Percentiles rank a stretch among this genome's conserved stretches.
These are phyloP conservation scores for Acanthopagrus latus DNA, from an alignment of 2,797 vertebrate genomes.

Conservation along the genomic window DNA sequence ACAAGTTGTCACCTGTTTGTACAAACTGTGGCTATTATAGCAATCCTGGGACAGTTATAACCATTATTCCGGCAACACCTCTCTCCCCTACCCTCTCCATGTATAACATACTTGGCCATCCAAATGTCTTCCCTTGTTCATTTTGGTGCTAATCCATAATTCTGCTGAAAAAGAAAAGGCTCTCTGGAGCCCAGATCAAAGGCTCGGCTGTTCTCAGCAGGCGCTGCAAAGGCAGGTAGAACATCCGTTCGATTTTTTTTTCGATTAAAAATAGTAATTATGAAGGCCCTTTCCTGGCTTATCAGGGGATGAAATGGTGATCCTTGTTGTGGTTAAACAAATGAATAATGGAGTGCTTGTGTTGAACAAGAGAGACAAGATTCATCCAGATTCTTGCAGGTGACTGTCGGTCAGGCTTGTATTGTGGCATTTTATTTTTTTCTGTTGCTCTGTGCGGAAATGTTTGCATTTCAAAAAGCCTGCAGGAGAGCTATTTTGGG, in stretches of 20 bases:
- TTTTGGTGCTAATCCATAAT: constrained; percentile 71
- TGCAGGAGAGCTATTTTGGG: constrained; percentile 18
- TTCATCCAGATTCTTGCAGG: constrained; percentile 33
- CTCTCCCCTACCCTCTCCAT: neutral
- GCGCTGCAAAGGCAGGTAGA: constrained; percentile 38
- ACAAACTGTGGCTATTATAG: neutral
- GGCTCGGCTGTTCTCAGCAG: constrained; percentile 34
- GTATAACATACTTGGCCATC: constrained; percentile 29
- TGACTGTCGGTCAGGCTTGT: neutral
- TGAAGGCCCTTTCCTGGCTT: constrained; percentile 35
- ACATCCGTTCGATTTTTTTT: constrained; percentile 40
- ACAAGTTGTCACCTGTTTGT: neutral
- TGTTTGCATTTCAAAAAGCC: constrained; percentile 34
- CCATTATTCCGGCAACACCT: neutral
- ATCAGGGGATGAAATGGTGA: constrained; percentile 45
- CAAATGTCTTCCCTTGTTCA: constrained; percentile 34
- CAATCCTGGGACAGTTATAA: neutral
- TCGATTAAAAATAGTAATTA: constrained; percentile 53
- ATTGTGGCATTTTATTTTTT: constrained; percentile 2
- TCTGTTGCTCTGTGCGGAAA: constrained; percentile 12
- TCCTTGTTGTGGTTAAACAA: constrained; percentile 56
- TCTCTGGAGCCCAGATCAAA: constrained; percentile 74
- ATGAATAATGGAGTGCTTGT: constrained; percentile 47
- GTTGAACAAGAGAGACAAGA: constrained; percentile 32
- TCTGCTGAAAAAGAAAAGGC: constrained; percentile 47